Evolutionary conservation across 2,113 vertebrate species (phyloP).

Genomic region (Pterocles gutturalis): DNA sequence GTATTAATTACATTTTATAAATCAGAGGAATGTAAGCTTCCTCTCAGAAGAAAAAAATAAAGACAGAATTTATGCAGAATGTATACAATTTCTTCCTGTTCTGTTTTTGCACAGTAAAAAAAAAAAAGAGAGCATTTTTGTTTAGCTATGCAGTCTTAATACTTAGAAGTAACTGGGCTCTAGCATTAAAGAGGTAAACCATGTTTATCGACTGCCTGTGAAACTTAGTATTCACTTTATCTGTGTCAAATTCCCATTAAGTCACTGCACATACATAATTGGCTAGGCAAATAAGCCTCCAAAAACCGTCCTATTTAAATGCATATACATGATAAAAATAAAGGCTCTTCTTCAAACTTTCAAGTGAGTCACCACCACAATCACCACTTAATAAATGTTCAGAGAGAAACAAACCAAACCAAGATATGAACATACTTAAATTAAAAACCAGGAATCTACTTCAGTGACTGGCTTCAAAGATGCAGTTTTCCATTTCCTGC

Average conservation of each 20-base stretch:
- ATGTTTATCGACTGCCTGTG: not conserved
- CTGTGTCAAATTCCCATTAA: not conserved
- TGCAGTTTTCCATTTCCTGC: not conserved
- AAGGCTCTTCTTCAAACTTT: constrained; percentile 10
- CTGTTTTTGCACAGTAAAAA: not conserved
- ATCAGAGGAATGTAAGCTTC: not conserved
- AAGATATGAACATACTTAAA: not conserved
- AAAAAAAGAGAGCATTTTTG: not conserved
- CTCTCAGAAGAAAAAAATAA: not conserved
- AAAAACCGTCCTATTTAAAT: not conserved
- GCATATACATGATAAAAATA: not conserved
- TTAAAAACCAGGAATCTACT: not conserved
- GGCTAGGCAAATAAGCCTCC: not conserved
- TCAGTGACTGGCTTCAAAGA: not conserved
- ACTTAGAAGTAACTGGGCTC: not conserved
- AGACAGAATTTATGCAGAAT: not conserved
- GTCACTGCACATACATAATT: not conserved
- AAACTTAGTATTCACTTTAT: not conserved
- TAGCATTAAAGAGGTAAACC: not conserved
- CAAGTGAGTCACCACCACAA: not conserved
- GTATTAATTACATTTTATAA: not conserved
- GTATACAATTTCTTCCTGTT: not conserved
- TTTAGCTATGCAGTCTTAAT: not conserved
- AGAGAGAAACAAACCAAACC: not conserved
- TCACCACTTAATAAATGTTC: constrained; percentile 18